A percentile compares a stretch with the other conserved stretches of the same genome.
Conservation (phyloP, 35 echinoderm and acorn worm species). For the Heliocidaris tuberculata region DNA sequence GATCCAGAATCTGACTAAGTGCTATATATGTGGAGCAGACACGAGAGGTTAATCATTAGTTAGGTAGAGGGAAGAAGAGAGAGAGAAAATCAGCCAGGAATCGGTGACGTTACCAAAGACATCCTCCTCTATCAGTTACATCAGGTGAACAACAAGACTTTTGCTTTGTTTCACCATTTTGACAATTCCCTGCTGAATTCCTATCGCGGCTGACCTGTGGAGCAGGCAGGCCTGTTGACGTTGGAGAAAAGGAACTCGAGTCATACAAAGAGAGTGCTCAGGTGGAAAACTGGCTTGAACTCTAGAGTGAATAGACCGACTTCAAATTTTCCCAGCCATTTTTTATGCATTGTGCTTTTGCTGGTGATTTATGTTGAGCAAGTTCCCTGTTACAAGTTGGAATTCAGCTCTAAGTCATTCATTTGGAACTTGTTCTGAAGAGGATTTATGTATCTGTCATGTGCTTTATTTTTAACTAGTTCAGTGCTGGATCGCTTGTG, state of each 20-base stretch:
- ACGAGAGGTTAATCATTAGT: background rate
- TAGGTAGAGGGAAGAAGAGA: background rate
- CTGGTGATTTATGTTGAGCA: background rate
- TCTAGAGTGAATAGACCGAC: background rate
- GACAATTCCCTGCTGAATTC: background rate
- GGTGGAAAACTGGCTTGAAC: background rate
- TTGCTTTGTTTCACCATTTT: constrained; percentile 3
- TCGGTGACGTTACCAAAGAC: background rate
- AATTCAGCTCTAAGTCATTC: background rate
- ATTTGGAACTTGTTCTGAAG: background rate
- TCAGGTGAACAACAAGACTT: background rate
- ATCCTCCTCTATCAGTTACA: background rate
- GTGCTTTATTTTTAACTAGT: background rate
- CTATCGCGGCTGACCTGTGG: background rate
- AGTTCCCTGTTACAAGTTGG: background rate
- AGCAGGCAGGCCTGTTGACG: background rate
- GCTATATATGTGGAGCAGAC: background rate
- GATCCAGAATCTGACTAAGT: background rate
- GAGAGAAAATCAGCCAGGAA: background rate
- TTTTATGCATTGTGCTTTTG: background rate
- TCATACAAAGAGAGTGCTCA: constrained; percentile 9
- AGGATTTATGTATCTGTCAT: background rate
- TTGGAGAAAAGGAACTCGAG: constrained; percentile 15
- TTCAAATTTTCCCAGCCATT: background rate
- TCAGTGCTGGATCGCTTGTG: background rate